A percentile compares a stretch with the other conserved stretches of the same genome.
phyloP scores from a whole-genome alignment of 2,888 invertebrate genomes.

The Erebia epiphron region DNA sequence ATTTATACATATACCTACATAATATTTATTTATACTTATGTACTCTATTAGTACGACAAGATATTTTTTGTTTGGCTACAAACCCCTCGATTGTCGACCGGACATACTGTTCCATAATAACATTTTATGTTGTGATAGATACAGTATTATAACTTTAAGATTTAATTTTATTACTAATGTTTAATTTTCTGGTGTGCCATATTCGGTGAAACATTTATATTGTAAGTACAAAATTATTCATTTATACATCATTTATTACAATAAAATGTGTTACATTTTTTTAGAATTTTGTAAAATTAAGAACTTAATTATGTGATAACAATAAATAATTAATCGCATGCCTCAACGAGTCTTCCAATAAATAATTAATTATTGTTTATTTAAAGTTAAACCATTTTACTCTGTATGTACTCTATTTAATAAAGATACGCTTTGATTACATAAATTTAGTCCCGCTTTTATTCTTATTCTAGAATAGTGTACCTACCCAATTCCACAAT shows the following conservation, averaged over 20 bases:
- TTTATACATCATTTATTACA: conserved; percentile 10
- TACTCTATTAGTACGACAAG: too few species aligned
- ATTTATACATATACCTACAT: too few species aligned
- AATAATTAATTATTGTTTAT: conserved; percentile 1
- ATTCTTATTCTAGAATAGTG: not conserved
- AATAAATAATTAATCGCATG: conserved; percentile 35
- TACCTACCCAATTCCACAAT: not conserved
- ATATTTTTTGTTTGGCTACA: too few species aligned
- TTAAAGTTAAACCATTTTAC: conserved; percentile 4
- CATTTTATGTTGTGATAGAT: conserved; percentile 13
- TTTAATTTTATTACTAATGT: conserved; percentile 24
- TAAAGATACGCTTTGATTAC: conserved; percentile 7
- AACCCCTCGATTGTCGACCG: too few species aligned
- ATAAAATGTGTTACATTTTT: not conserved
- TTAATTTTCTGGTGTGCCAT: conserved; percentile 20
- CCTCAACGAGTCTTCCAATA: conserved; percentile 47
- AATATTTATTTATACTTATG: too few species aligned
- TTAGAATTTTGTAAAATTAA: conserved; percentile 22
- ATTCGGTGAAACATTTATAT: conserved; percentile 9
- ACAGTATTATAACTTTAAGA: conserved; percentile 37
- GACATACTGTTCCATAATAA: not conserved
- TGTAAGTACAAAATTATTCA: conserved; percentile 17
- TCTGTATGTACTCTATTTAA: conserved; percentile 22
- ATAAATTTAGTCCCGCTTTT: not conserved
- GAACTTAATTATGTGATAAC: conserved; percentile 14